Evolutionary conservation across 2,888 invertebrate genomes (phyloP).

Genomic region (Lamellibrachia satsuma): DNA sequence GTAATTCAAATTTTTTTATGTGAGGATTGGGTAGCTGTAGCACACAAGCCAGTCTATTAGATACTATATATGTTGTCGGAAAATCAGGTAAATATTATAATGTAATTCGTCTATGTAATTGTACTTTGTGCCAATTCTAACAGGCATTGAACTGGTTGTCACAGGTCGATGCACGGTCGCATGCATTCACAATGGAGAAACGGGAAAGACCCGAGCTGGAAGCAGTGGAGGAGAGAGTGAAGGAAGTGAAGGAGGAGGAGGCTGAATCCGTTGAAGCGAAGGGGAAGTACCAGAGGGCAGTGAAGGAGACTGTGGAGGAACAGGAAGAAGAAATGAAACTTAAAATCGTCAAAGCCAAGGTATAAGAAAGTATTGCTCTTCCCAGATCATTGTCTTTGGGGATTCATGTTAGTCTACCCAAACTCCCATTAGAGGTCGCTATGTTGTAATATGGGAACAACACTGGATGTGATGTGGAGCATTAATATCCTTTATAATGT

Average conservation of each 20-base stretch:
- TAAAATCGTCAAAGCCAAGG: conserved; percentile 48
- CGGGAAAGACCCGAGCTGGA: conserved; percentile 31
- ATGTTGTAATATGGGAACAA: not conserved
- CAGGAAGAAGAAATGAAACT: conserved; percentile 42
- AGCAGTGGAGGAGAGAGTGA: conserved; percentile 45
- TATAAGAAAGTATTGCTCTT: not conserved
- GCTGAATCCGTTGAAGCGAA: conserved; percentile 46
- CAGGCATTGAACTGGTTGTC: conserved; percentile 35
- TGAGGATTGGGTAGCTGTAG: too few species aligned
- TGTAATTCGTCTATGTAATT: not conserved
- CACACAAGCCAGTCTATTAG: too few species aligned
- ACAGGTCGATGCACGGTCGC: conserved; percentile 43
- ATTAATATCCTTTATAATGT: not conserved
- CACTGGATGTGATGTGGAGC: not conserved
- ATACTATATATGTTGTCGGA: not conserved
- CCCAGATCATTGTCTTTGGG: not conserved
- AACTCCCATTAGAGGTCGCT: not conserved
- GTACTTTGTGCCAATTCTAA: not conserved
- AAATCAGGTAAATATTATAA: not conserved
- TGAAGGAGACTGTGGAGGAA: conserved; percentile 40
- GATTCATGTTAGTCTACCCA: not conserved
- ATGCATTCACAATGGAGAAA: conserved; percentile 34
- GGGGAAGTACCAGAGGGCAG: conserved; percentile 41
- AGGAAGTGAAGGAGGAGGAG: conserved; percentile 42
- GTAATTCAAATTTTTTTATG: too few species aligned